Evolutionary conservation across 2,888 invertebrate species (phyloP).

Genomic region (Volucella inanis): DNA sequence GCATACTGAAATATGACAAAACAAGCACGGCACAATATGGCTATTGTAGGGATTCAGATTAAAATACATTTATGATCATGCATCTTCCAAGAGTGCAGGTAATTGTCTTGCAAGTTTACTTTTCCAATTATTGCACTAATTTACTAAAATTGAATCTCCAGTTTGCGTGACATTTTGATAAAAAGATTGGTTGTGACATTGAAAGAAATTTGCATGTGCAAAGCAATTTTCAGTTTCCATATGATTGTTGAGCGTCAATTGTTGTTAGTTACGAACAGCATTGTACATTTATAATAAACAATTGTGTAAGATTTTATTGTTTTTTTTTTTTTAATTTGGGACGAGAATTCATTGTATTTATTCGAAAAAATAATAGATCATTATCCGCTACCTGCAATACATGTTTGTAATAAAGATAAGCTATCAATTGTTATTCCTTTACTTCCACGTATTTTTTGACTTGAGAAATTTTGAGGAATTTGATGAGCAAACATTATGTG

Average conservation of each 20-base stretch:
- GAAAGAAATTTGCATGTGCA: conserved; percentile 36
- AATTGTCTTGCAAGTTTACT: conserved; percentile 2
- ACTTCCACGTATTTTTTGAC: too few relatives aligned
- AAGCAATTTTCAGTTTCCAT: conserved; percentile 28
- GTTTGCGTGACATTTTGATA: conserved; percentile 14
- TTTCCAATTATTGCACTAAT: conserved; percentile 10
- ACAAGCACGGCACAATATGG: background rate
- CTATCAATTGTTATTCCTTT: too few relatives aligned
- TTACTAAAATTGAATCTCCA: conserved; percentile 1
- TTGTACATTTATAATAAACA: background rate
- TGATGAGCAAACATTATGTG: too few relatives aligned
- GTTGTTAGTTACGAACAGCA: background rate
- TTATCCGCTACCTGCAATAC: too few relatives aligned
- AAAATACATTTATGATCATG: background rate
- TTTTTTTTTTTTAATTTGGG: background rate
- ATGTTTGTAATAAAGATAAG: too few relatives aligned
- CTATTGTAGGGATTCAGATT: conserved; percentile 8
- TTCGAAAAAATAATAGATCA: too few relatives aligned
- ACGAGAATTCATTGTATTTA: too few relatives aligned
- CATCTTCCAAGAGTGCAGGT: background rate
- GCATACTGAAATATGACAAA: background rate
- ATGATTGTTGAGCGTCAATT: conserved; percentile 21
- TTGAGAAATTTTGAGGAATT: too few relatives aligned
- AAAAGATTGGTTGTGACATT: background rate
- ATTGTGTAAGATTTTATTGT: background rate